Evolutionary conservation across 1,140 invertebrate genomes (phyloP).

Genomic region (Macrocentrus cingulum): DNA sequence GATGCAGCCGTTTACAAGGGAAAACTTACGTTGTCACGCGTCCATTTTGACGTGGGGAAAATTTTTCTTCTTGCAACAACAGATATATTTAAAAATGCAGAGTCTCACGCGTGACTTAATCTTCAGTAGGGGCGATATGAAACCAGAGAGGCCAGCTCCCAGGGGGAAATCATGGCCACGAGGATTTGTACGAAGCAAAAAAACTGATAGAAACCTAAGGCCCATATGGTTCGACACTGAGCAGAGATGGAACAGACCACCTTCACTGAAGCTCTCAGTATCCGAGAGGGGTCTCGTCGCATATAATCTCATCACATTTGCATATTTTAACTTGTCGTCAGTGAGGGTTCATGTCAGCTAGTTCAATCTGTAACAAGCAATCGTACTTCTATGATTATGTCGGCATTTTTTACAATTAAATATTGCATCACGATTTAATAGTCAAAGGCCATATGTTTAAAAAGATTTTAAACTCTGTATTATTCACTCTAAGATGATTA

Average conservation of each 20-base stretch:
- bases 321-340: conserved; percentile 34
- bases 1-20: neutral
- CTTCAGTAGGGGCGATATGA: neutral
- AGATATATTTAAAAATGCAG: too few species aligned
- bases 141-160: neutral
- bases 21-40: neutral
- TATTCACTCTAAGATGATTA: too few species aligned
- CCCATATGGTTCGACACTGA: neutral
- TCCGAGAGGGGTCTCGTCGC: conserved; percentile 20
- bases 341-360: too few species aligned
- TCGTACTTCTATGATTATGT: too few species aligned
- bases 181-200: neutral
- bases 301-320: conserved; percentile 32
- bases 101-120: too few species aligned
- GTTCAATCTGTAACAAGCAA: too few species aligned
- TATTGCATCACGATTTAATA: too few species aligned
- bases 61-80: too few species aligned
- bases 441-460: too few species aligned
- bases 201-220: neutral
- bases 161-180: neutral
- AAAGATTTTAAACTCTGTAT: too few species aligned
- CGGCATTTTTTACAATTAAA: too few species aligned
- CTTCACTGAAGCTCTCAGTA: neutral
- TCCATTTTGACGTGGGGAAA: neutral
- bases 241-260: neutral